phyloP scores from a whole-genome alignment of 2,888 invertebrate species.

The Orthosia gothica region DNA sequence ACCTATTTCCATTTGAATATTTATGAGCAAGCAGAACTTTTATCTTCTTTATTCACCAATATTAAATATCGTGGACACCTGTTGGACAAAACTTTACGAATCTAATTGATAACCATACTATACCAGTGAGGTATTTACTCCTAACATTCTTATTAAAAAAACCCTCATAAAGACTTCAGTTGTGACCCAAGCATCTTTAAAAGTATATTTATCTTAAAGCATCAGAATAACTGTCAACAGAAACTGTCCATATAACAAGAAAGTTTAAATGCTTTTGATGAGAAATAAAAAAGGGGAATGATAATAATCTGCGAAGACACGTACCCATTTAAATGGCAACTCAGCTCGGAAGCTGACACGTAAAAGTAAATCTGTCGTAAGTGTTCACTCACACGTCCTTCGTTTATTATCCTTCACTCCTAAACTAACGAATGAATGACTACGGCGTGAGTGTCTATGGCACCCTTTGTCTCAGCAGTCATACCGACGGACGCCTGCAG shows the following conservation, averaged over 20 bases:
- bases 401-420: conserved; percentile 75
- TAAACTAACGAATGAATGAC: conserved; percentile 66
- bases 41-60: conserved; percentile 37
- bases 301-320: conserved; percentile 64
- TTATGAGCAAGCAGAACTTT: conserved; percentile 56
- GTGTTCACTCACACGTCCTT: conserved; percentile 75
- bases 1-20: conserved; percentile 64
- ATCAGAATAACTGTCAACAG: conserved; percentile 15
- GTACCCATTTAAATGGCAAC: conserved; percentile 66
- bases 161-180: neutral
- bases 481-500: conserved; percentile 38
- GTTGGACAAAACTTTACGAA: conserved; percentile 54
- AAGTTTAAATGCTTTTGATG: conserved; percentile 34
- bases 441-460: conserved; percentile 59
- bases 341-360: conserved; percentile 54
- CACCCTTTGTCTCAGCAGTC: conserved; percentile 35
- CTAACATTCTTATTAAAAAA: neutral
- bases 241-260: conserved; percentile 30
- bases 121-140: neutral
- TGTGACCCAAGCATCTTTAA: conserved; percentile 1
- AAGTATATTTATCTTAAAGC: neutral
- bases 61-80: conserved; percentile 64
- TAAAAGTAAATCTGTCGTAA: conserved; percentile 76
- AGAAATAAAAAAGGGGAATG: conserved; percentile 45
- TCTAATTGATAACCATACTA: conserved; percentile 33